Evolutionary conservation across 2,797 vertebrate genomes (phyloP), one percentile per base, ranked within the genome.

Genomic region (Xenentodon cancila): DNA sequence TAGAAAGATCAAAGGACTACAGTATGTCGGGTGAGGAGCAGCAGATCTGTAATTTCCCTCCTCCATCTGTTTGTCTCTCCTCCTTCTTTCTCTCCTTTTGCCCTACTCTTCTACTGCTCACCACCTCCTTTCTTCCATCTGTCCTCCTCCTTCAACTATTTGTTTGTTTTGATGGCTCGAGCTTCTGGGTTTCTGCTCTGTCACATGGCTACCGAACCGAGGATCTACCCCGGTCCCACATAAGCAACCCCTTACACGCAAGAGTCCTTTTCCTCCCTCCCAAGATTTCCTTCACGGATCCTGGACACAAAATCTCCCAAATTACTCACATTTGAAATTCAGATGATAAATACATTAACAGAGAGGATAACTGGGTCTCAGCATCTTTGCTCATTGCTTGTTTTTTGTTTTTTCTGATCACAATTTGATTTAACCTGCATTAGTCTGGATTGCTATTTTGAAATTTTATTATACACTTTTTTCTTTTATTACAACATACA

Each of bases 1-100:
- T 53, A 45, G 44, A 32, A 27, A 57, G 53, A 72, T 64, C 52
- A 40, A 64, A 32, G 59, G 50, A 54, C 58, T 20, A 34, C 19
- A 25, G 9, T 11, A 21, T 34, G 40, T 60, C 54, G 70, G 57
- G 55, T 32, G 53, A 34, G 56, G 30, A 64, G 59, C 58, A 55
- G 56, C 48, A 63, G n/a, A 61, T 82, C 47, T 71, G 61, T 79
- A 57, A 73, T 79, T 81, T 67, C 56, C 66, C 67, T 74, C 73
- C 34, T 21, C 46, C 42, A 64, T 73, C 57, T 77, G 51, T 73
- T 77, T 61, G 34, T 63, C 16, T 49, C 34, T 49, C 32, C 25
- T 62, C 47, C 51, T 57, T 19, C 43, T 45, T 21, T 6, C 17
- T 37, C 17, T 32, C 40, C 16, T 9, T n/a, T 48, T 54, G 40